Evolutionary conservation across 64 coral and sea anemone genomes (phyloP).

Genomic region (Stichodactyla mertensii): DNA sequence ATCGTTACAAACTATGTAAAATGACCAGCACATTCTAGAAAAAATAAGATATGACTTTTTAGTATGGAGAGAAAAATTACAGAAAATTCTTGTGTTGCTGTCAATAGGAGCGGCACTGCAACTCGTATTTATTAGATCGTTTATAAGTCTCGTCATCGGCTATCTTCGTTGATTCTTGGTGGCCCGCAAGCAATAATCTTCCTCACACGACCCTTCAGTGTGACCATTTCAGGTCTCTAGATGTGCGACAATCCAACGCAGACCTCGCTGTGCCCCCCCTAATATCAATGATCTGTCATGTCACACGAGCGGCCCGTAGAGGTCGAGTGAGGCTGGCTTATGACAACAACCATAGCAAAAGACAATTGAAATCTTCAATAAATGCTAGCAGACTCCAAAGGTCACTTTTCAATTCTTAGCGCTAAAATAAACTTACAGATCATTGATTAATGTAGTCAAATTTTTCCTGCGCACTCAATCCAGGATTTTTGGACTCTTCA

Average conservation of each 20-base stretch:
- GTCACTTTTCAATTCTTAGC: not conserved
- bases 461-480: not conserved
- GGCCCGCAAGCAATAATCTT: not conserved
- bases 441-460: not conserved
- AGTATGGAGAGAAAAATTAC: not conserved
- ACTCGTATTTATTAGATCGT: not conserved
- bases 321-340: slow-evolving; percentile 7
- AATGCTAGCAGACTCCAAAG: not conserved
- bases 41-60: not conserved
- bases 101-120: not conserved
- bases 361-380: not conserved
- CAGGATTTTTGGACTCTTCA: not conserved
- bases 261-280: not conserved
- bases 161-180: not conserved
- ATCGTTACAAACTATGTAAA: not conserved
- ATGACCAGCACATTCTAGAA: not conserved
- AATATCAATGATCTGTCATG: not conserved
- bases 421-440: not conserved
- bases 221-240: not conserved
- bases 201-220: not conserved
- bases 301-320: not conserved
- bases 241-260: not conserved
- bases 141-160: not conserved
- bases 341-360: not conserved
- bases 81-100: not conserved